Evolutionary conservation across 2,888 invertebrate genomes (phyloP).

Genomic region (Seira ritae): DNA sequence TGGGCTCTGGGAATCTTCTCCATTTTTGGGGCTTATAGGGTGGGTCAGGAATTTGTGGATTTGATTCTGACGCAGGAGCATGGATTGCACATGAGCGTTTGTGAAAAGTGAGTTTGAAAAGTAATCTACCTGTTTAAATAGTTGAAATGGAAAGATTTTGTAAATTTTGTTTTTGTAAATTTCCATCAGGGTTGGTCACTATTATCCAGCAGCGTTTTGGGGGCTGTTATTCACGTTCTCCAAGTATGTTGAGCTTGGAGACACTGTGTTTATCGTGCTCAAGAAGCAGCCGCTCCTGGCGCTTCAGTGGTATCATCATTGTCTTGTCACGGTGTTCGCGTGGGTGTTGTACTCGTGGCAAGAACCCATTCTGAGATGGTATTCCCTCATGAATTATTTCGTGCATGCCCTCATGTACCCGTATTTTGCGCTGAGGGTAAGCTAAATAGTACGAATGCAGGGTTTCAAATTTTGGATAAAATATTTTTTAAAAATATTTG

Average conservation of each 20-base stretch:
- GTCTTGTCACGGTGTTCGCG: constrained; percentile 93
- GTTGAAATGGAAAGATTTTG: not conserved
- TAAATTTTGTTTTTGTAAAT: not conserved
- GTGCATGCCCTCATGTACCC: constrained; percentile 92
- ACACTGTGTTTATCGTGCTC: constrained; percentile 94
- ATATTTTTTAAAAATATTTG: too few relatives aligned
- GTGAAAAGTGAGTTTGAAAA: constrained; percentile 37
- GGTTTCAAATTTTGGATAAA: too few relatives aligned
- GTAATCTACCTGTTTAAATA: not conserved
- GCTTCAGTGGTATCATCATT: constrained; percentile 95
- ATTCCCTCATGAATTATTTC: constrained; percentile 95
- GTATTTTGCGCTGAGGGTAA: constrained; percentile 86
- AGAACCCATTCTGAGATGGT: constrained; percentile 81
- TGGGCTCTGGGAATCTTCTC: constrained; percentile 83
- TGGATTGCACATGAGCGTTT: constrained; percentile 44
- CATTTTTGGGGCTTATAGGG: constrained; percentile 40
- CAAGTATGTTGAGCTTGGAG: constrained; percentile 96
- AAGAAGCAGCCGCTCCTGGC: constrained; percentile 95
- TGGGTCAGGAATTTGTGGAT: constrained; percentile 27
- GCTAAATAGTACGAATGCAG: too few relatives aligned
- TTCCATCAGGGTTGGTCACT: constrained; percentile 37
- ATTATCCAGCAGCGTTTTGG: constrained; percentile 45
- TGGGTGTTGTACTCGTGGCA: constrained; percentile 92
- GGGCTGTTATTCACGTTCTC: constrained; percentile 87
- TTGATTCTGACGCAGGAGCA: constrained; percentile 15